These are phyloP conservation scores for Remorina albescens DNA, from an alignment of 2,797 vertebrate species.

Conservation along the genomic window DNA sequence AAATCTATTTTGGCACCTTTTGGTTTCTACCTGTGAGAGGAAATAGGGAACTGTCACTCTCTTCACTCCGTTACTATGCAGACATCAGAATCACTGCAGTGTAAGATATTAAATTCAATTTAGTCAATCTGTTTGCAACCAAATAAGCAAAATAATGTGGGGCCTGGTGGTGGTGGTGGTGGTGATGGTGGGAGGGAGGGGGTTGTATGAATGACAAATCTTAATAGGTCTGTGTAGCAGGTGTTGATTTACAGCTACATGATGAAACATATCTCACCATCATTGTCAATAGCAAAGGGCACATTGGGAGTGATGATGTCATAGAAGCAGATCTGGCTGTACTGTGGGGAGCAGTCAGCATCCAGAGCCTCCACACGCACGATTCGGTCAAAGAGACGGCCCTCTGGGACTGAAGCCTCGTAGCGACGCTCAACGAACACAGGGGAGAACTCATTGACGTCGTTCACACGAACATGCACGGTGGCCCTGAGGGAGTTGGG, in stretches of 20 bases:
- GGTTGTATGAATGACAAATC: constrained; percentile 22
- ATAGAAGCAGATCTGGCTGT: constrained; percentile 99
- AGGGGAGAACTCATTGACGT: constrained; percentile 98
- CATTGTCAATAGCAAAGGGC: constrained; percentile 98
- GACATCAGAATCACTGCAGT: constrained; percentile 38
- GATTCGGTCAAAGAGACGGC: constrained; percentile 94
- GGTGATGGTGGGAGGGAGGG: no score
- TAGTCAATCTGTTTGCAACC: constrained; percentile 11
- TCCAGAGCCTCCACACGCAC: constrained; percentile 96
- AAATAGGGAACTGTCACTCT: constrained; percentile 41
- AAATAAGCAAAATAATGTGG: constrained; percentile 19
- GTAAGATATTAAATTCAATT: constrained; percentile 39
- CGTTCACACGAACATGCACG: constrained; percentile 95
- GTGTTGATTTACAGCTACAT: constrained; percentile 10
- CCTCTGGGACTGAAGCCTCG: constrained; percentile 93
- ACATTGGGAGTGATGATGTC: constrained; percentile 98
- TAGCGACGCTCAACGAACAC: constrained; percentile 96
- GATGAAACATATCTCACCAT: constrained; percentile 85
- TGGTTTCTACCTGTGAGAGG: constrained; percentile 60
- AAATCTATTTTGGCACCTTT: constrained; percentile 64
- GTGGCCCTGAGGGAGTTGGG: constrained; percentile 88
- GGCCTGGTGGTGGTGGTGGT: neutral
- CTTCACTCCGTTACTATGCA: constrained; percentile 31
- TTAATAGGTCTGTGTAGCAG: constrained; percentile 6
- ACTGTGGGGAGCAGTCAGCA: constrained; percentile 97